Conservation (phyloP, 2,888 invertebrate genomes). For the Chalcis sispes region DNA sequence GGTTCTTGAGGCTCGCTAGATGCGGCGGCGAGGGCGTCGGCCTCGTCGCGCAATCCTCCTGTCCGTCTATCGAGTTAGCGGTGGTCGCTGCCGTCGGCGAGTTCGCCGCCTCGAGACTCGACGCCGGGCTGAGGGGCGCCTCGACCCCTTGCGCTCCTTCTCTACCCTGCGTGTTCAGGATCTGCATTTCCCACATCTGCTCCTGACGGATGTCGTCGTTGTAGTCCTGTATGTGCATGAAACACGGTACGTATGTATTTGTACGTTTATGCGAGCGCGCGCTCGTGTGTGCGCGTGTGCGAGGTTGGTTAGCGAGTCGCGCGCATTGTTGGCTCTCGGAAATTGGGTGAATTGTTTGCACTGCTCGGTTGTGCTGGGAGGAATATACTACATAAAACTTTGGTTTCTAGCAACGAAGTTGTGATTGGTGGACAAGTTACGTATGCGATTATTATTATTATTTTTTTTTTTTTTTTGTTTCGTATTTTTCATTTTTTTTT, state of each 20-base stretch:
- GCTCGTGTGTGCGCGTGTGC: too few species aligned
- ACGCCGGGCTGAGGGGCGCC: constrained; percentile 68
- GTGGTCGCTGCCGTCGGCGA: constrained; percentile 69
- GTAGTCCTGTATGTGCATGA: constrained; percentile 82
- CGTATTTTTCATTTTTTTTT: too few species aligned
- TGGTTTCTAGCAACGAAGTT: too few species aligned
- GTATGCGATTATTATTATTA: too few species aligned
- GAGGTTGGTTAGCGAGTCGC: too few species aligned
- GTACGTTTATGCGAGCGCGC: too few species aligned
- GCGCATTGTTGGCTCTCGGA: too few species aligned
- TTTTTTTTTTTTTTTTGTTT: too few species aligned
- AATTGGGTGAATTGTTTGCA: too few species aligned
- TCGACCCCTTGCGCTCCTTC: constrained; percentile 65
- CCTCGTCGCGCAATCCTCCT: constrained; percentile 62
- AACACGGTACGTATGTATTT: neutral
- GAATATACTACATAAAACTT: too few species aligned
- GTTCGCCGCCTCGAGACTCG: constrained; percentile 67
- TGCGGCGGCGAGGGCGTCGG: constrained; percentile 66
- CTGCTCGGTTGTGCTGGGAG: too few species aligned
- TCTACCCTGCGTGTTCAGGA: constrained; percentile 80
- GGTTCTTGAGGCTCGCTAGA: constrained; percentile 64
- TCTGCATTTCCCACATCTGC: constrained; percentile 95
- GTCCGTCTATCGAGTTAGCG: constrained; percentile 67
- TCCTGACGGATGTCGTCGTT: constrained; percentile 94
- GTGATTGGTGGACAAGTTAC: too few species aligned